Evolutionary conservation across 35 echinoderm and acorn worm species (phyloP), one percentile per base, ranked within the genome.

Genomic region (Lytechinus pictus): DNA sequence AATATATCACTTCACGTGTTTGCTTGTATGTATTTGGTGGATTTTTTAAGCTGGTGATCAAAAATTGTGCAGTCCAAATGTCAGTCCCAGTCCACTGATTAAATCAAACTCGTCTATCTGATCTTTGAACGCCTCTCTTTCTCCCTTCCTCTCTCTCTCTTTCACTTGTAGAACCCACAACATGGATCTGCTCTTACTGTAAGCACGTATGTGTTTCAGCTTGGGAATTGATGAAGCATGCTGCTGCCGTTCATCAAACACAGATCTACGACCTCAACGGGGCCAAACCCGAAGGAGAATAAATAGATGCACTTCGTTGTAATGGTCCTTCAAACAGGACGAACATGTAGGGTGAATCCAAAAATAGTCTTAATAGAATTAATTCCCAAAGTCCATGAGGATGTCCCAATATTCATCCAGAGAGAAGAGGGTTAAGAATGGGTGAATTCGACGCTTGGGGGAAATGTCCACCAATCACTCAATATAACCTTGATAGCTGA

Each of bases 141-240:
- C 2, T 44, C 33, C 33, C 33, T 44, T 44, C 0, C 61, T 21
- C 24, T 79, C 19, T 79, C 66, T 79, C 16, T 24, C n/a, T 79
- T 91, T 53, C 28, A 5, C 44, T 24, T 89, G 27, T 86, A 96
- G 96, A 94, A 91, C 96, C 96, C 21, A 52, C 72, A 57, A 88
- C 87, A 55, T 96, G 96, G 96, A 94, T 91, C 94, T 96, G 96
- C 52, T 57, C 96, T 3, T 96, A 95, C 53, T 96, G 96, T 93
- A 96, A 96, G 86, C 94, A 96, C 52, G 94, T 95, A 71, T n/a
- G 10, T 28, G 96, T 86, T 27, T 56, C 57, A 16, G 94, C 94
- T 11, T 96, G 96, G 96, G 94, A 96, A 87, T 56, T 96, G 55
- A 95, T 96, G 96, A 96, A 96, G 87, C 96, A 96, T 33, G 94